A percentile compares a stretch with the other conserved stretches of the same genome.
These are phyloP conservation scores for Pithys albifrons DNA, from an alignment of 2,113 vertebrate species.

Conservation along the genomic window DNA sequence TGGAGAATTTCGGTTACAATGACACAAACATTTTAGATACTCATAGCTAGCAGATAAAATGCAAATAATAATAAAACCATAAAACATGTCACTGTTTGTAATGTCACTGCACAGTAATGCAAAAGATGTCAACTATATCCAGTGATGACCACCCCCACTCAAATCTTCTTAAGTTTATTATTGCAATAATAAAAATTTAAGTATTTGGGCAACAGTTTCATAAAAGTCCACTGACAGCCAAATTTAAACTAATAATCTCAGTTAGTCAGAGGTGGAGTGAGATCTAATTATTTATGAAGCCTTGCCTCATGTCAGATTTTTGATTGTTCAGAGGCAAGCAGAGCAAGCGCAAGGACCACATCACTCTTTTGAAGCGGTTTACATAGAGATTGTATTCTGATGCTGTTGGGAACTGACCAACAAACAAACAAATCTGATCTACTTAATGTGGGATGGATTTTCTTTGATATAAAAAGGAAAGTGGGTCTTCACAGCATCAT, in stretches of 20 bases:
- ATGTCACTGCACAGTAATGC: neutral
- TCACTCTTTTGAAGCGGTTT: neutral
- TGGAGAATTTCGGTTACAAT: neutral
- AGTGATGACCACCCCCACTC: neutral
- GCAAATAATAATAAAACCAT: neutral
- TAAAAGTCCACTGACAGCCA: neutral
- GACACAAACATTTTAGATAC: neutral
- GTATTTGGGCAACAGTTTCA: neutral
- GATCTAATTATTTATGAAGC: neutral
- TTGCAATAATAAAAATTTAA: neutral
- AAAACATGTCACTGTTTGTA: neutral
- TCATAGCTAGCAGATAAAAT: neutral
- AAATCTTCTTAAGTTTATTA: neutral
- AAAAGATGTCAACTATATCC: neutral
- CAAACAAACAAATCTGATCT: neutral
- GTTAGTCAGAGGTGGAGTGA: neutral
- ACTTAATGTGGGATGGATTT: neutral
- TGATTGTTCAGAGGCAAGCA: neutral
- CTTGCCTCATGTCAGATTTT: neutral
- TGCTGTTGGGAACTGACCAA: neutral
- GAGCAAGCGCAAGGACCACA: neutral
- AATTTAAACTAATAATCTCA: neutral
- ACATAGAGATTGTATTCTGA: neutral
- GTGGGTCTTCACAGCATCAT: neutral
- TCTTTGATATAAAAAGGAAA: neutral